These are phyloP conservation scores for Ctenomys sociabilis DNA, from an alignment of 2,113 vertebrate genomes.

Conservation along the genomic window DNA sequence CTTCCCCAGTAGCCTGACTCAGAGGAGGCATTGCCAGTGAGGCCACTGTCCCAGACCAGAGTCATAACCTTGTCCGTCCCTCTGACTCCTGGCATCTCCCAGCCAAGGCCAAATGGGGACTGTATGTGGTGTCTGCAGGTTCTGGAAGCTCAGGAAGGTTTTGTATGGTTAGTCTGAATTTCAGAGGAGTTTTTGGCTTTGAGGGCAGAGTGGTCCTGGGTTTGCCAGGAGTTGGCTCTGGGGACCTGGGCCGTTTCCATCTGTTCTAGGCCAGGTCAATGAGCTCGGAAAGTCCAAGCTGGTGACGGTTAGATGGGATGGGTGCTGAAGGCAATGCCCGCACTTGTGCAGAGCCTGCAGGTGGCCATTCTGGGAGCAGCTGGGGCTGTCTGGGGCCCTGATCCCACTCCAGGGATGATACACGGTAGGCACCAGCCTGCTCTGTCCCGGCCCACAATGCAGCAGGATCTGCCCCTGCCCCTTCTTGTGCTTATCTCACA, in stretches of 20 bases:
- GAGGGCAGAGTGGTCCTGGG: too few relatives aligned
- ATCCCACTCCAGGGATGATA: too few relatives aligned
- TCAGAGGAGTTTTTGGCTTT: not conserved
- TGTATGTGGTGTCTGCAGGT: accelerated
- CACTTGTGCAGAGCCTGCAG: accelerated
- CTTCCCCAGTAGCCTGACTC: accelerated
- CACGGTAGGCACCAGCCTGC: too few relatives aligned
- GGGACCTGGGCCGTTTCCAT: not conserved
- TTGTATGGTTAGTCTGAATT: too few relatives aligned
- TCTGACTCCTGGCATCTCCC: accelerated
- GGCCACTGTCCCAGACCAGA: not conserved
- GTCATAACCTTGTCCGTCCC: accelerated
- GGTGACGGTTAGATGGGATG: accelerated
- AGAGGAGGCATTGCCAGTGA: too few relatives aligned
- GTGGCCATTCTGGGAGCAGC: too few relatives aligned
- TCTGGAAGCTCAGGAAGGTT: accelerated
- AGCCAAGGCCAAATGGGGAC: accelerated
- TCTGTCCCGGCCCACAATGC: not conserved
- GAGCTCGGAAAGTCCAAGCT: not conserved
- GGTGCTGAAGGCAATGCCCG: too few relatives aligned
- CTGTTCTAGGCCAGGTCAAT: accelerated
- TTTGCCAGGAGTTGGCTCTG: accelerated
- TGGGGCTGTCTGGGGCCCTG: accelerated
- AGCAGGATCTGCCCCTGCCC: not conserved
- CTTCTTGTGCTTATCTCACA: not conserved